Percentiles rank a stretch among this genome's conserved stretches.
Conservation (phyloP, 2,113 vertebrate genomes). For the Rhynchomys soricoides region DNA sequence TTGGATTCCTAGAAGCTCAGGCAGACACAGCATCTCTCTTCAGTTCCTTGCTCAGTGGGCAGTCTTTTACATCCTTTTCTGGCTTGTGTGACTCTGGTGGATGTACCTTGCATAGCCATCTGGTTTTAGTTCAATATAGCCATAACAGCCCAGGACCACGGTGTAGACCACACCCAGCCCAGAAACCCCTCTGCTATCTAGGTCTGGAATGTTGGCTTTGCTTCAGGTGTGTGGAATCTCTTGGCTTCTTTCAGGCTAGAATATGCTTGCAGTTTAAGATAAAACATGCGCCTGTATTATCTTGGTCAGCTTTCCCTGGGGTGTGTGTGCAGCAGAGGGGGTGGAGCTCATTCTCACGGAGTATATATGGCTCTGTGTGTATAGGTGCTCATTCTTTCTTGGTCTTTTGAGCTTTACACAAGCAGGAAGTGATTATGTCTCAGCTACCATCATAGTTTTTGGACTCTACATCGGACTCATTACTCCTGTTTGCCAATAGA, state of each 20-base stretch:
- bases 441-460: rapidly evolving
- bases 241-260: not conserved
- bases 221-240: not conserved
- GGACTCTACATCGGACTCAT: too few species aligned
- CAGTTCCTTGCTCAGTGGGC: rapidly evolving
- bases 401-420: rapidly evolving
- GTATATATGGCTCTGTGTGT: not conserved
- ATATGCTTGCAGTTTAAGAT: not conserved
- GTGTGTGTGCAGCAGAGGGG: not conserved
- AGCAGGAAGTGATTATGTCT: too few species aligned
- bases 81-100: not conserved
- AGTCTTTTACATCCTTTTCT: not conserved
- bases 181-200: not conserved
- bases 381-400: rapidly evolving
- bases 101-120: not conserved
- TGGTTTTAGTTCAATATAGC: not conserved
- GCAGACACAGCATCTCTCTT: not conserved
- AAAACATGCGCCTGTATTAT: rapidly evolving
- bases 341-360: too few species aligned
- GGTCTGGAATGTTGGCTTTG: not conserved
- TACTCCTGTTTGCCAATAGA: rapidly evolving
- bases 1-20: rapidly evolving
- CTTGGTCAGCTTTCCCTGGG: not conserved
- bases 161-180: not conserved
- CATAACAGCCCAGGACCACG: rapidly evolving